Evolutionary conservation across 2,113 vertebrate species (phyloP), one percentile per base, ranked within the genome.

Genomic region (Zosterops lateralis): DNA sequence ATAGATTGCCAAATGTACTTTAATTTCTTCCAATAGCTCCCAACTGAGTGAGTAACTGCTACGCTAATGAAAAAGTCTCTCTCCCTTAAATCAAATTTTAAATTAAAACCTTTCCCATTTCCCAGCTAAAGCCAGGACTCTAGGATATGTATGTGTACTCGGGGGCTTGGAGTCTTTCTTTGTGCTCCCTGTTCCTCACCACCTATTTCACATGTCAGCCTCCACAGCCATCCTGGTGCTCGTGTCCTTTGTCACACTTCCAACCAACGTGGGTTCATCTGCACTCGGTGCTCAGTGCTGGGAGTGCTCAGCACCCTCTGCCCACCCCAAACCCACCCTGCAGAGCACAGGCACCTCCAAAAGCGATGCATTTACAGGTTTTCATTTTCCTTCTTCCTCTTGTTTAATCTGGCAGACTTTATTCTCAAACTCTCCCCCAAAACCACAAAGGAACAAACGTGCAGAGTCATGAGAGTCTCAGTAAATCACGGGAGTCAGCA

Each of bases 31-130:
- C 96, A 97, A 94, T 95, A 95, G 92, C 94, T 97, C 97, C 97
- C 96, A 97, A 97, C 95, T 90, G 96, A 97, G 81, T 95, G 95
- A 96, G 95, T 97, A 96, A 96, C 92, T 95, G 95, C 83, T 84
- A 89, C 34, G 66, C 93, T 97, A 95, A 97, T 92, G 90, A 97
- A 96, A 97, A 95, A 95, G 75, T 75, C 73, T 93, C 91, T 96
- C 70, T 95, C 89, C 68, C 94, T 95, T 96, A 96, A 98, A 97
- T 97, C 95, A 97, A 96, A 94, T 96, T 94, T 95, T 97, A 97
- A 97, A 97, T 97, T 96, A 96, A 98, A 97, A 98, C 92, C 92
- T 97, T 97, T 97, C 89, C 84, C 87, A 96, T 97, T 95, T 96
- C 96, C 89, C 93, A 97, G 65, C 87, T 93, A 90, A 93, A 97